A percentile compares a stretch with the other conserved stretches of the same genome.
Conservation (phyloP, 2,797 vertebrate species). For the Petrocephalus schoutedeni region DNA sequence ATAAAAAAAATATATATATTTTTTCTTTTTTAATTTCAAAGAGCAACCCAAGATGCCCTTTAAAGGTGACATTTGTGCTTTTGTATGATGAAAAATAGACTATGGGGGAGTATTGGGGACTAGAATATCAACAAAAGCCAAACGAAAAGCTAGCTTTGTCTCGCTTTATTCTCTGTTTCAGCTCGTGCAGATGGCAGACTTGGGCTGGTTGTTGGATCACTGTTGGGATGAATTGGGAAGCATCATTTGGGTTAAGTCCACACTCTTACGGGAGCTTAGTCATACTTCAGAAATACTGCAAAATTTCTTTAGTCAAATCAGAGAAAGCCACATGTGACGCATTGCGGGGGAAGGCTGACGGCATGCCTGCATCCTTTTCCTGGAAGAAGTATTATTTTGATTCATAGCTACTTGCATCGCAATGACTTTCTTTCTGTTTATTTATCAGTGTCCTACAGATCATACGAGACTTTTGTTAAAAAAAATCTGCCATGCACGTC, state of each 20-base stretch:
- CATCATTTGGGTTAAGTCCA: neutral
- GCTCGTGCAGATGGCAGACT: neutral
- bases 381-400: neutral
- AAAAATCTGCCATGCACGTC: neutral
- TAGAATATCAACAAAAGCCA: neutral
- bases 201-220: neutral
- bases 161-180: neutral
- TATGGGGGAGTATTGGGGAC: conserved; percentile 2
- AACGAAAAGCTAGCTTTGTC: neutral
- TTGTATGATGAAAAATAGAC: neutral
- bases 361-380: neutral
- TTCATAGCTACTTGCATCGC: neutral
- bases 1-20: neutral
- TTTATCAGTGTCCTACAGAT: neutral
- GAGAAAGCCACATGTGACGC: neutral
- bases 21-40: neutral
- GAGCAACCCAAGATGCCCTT: neutral
- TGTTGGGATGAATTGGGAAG: neutral
- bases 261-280: neutral
- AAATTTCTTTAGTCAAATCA: neutral
- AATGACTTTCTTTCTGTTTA: neutral
- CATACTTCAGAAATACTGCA: neutral
- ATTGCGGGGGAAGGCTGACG: neutral
- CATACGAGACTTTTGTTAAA: neutral
- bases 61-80: conserved; percentile 11